phyloP scores from a whole-genome alignment of 2,113 vertebrate genomes.

The Gulo gulo region DNA sequence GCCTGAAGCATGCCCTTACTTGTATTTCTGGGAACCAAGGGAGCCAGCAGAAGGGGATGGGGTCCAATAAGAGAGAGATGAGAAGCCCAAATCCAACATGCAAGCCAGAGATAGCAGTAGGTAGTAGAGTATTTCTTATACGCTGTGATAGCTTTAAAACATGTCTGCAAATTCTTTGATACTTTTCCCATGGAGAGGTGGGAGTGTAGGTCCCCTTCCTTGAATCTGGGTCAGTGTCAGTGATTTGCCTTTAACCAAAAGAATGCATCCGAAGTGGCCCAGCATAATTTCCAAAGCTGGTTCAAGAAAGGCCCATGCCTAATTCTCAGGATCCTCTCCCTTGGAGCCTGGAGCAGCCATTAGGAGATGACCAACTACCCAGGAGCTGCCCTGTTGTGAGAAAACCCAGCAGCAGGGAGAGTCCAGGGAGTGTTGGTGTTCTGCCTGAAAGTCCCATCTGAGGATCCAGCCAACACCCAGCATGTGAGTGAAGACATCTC shows the following conservation, averaged over 20 bases:
- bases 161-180: not conserved
- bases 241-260: not conserved
- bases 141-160: not conserved
- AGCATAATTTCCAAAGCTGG: not conserved
- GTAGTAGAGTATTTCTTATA: not conserved
- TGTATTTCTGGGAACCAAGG: not conserved
- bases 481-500: not conserved
- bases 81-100: not conserved
- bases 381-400: not conserved
- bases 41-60: not conserved
- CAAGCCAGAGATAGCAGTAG: not conserved
- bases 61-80: not conserved
- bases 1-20: not conserved
- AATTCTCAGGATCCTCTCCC: not conserved
- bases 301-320: not conserved
- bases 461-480: not conserved
- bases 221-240: not conserved
- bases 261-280: not conserved
- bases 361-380: not conserved
- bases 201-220: not conserved
- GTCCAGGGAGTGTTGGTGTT: not conserved
- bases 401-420: not conserved
- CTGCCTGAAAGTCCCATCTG: not conserved
- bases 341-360: not conserved
- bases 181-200: not conserved